These are phyloP conservation scores for Naja naja DNA, from an alignment of 2,113 vertebrate species.

Conservation along the genomic window DNA sequence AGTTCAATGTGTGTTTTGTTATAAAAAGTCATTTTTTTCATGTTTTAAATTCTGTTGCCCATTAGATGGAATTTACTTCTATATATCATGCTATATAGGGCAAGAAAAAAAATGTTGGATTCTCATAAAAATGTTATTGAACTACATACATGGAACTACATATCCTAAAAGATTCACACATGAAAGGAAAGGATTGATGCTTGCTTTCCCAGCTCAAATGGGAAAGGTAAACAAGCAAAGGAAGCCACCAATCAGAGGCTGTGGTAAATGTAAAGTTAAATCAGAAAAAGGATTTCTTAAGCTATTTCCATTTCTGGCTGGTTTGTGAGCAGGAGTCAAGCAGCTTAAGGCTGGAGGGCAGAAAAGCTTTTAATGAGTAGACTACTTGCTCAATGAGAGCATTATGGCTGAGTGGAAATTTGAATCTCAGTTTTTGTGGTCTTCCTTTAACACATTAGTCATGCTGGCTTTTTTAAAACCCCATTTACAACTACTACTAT, in stretches of 20 bases:
- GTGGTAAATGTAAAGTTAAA: neutral
- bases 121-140: neutral
- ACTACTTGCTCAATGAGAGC: neutral
- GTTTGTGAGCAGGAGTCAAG: neutral
- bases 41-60: neutral
- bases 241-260: neutral
- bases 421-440: neutral
- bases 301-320: neutral
- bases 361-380: neutral
- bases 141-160: neutral
- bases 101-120: neutral
- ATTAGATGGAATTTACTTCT: neutral
- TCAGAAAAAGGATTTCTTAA: neutral
- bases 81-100: neutral
- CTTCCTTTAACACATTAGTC: neutral
- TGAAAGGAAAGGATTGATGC: neutral
- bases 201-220: neutral
- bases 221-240: neutral
- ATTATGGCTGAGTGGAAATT: neutral
- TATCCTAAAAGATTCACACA: neutral
- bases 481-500: neutral
- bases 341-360: neutral
- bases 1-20: neutral
- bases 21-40: neutral
- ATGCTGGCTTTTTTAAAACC: neutral